phyloP scores from a whole-genome alignment of 2,797 vertebrate genomes.

The Rhinella marina region DNA sequence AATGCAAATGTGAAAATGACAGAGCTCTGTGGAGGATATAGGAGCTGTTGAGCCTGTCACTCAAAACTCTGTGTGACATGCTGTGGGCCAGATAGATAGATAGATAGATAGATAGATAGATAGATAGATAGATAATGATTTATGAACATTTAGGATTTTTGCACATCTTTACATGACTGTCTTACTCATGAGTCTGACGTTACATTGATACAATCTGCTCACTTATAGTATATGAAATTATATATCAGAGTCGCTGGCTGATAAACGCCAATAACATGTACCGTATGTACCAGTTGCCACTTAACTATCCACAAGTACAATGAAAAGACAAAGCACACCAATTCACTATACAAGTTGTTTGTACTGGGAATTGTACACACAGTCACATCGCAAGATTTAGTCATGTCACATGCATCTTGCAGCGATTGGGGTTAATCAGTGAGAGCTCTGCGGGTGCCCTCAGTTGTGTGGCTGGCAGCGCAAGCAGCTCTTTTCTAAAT shows the following conservation, averaged over 20 bases:
- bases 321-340: conserved; percentile 12
- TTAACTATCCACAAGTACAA: not conserved
- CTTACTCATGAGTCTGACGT: not conserved
- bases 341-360: conserved; percentile 31
- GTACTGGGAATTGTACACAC: conserved; percentile 18
- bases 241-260: not conserved
- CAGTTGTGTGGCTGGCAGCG: conserved; percentile 30
- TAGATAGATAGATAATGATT: not conserved
- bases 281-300: not conserved
- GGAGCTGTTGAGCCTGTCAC: conserved; percentile 14
- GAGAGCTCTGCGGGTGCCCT: conserved; percentile 48
- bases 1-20: conserved; percentile 57
- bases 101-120: not conserved
- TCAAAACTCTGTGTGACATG: conserved; percentile 14
- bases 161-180: not conserved
- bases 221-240: not conserved
- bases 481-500: conserved; percentile 55
- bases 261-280: not conserved
- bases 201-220: not conserved
- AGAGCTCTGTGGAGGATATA: conserved; percentile 44
- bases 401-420: conserved; percentile 52
- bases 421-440: conserved; percentile 57
- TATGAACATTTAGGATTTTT: not conserved
- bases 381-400: conserved; percentile 37
- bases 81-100: not conserved